Conservation (phyloP, 2,113 vertebrate genomes). For the Cyprinodon brontotheroides region DNA sequence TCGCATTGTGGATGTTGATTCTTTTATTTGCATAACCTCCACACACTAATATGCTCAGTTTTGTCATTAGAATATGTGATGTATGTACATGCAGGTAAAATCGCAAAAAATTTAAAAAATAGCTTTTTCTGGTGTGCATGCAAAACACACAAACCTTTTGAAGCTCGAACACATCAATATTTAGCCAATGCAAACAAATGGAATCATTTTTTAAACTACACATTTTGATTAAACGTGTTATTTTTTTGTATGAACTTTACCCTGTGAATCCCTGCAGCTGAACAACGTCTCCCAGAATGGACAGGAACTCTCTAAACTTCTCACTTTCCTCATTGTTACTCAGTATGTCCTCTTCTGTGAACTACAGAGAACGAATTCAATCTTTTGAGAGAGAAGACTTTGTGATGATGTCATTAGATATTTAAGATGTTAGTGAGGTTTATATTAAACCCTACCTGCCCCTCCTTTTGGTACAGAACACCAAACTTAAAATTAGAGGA, state of each 20-base stretch:
- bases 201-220: not conserved
- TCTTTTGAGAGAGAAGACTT: conserved; percentile 16
- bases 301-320: conserved; percentile 86
- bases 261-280: conserved; percentile 86
- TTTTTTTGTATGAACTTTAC: conserved; percentile 58
- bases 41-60: too few species aligned
- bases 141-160: too few species aligned
- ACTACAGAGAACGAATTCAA: conserved; percentile 65
- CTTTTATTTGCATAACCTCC: too few species aligned
- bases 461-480: conserved; percentile 78
- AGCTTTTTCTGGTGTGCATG: too few species aligned
- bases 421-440: conserved; percentile 1
- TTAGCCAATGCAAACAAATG: not conserved
- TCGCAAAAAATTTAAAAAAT: too few species aligned
- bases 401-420: not conserved
- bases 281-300: conserved; percentile 86
- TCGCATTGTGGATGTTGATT: too few species aligned
- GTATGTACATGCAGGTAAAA: too few species aligned
- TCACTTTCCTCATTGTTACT: conserved; percentile 88
- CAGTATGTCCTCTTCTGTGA: conserved; percentile 89
- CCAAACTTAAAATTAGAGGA: conserved; percentile 84
- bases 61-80: too few species aligned
- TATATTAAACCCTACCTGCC: conserved; percentile 66
- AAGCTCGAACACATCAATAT: not conserved
- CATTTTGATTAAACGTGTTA: not conserved